Percentiles rank a stretch among this genome's conserved stretches.
Conservation (phyloP, 2,113 vertebrate species). For the Pantherophis guttatus region DNA sequence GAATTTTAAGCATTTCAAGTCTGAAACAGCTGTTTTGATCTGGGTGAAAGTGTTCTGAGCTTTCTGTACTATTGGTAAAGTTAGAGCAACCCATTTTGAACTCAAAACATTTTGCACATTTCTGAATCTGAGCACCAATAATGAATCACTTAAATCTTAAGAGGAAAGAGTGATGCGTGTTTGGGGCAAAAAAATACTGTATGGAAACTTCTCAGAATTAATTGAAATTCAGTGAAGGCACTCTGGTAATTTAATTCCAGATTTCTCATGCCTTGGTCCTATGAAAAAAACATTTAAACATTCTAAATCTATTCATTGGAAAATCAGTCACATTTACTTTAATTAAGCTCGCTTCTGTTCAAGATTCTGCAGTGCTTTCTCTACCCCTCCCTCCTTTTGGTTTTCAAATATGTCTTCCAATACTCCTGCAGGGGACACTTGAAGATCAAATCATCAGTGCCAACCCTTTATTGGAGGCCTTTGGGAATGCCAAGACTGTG, state of each 20-base stretch:
- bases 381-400: fast-evolving
- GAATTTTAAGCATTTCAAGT: not conserved
- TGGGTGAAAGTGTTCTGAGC: not conserved
- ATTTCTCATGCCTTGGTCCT: not conserved
- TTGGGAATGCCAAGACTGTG: conserved; percentile 79
- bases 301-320: not conserved
- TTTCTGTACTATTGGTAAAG: not conserved
- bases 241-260: not conserved
- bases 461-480: conserved; percentile 68
- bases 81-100: not conserved
- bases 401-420: conserved; percentile 12
- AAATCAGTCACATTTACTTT: not conserved
- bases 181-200: not conserved
- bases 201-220: not conserved
- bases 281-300: not conserved
- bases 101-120: not conserved
- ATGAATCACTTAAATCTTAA: not conserved
- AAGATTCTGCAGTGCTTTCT: not conserved
- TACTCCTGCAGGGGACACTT: conserved; percentile 70
- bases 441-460: conserved; percentile 87
- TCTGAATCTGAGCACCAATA: not conserved
- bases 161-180: not conserved
- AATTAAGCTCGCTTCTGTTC: not conserved
- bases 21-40: not conserved
- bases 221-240: not conserved